phyloP scores from a whole-genome alignment of 2,797 vertebrate genomes.

The Danio kyathit region DNA sequence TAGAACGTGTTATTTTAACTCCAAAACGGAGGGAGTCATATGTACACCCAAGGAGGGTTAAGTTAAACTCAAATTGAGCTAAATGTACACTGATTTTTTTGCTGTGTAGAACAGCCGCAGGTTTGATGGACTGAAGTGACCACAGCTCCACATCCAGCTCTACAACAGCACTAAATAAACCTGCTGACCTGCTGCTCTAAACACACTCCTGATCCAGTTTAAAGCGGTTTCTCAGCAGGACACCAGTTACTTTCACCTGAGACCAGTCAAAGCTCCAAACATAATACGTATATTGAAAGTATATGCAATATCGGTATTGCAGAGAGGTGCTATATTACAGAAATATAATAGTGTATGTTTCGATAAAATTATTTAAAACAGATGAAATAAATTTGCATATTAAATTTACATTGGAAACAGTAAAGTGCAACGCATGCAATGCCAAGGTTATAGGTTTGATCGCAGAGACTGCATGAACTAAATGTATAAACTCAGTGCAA shows the following conservation, averaged over 20 bases:
- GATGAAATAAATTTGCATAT: background rate
- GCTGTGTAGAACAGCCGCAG: too few relatives aligned
- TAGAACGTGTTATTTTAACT: too few relatives aligned
- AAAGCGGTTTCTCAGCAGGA: background rate
- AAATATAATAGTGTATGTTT: background rate
- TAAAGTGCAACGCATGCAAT: too few relatives aligned
- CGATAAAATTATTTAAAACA: too few relatives aligned
- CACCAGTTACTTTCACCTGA: background rate
- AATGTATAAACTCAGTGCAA: too few relatives aligned
- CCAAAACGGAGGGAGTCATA: too few relatives aligned
- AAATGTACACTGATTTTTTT: too few relatives aligned
- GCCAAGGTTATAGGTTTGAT: too few relatives aligned
- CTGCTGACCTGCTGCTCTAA: constrained; percentile 15
- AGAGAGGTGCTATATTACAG: background rate
- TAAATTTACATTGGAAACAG: too few relatives aligned
- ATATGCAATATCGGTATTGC: background rate
- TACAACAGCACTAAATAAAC: background rate
- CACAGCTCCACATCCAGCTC: background rate
- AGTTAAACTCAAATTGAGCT: too few relatives aligned
- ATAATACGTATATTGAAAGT: background rate
- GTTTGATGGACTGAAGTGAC: background rate
- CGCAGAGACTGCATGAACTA: too few relatives aligned
- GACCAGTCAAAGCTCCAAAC: background rate
- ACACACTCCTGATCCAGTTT: background rate
- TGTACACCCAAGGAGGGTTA: too few relatives aligned